Evolutionary conservation across 2,113 vertebrate species (phyloP), one percentile per base, ranked within the genome.

Genomic region (Eurypyga helias): DNA sequence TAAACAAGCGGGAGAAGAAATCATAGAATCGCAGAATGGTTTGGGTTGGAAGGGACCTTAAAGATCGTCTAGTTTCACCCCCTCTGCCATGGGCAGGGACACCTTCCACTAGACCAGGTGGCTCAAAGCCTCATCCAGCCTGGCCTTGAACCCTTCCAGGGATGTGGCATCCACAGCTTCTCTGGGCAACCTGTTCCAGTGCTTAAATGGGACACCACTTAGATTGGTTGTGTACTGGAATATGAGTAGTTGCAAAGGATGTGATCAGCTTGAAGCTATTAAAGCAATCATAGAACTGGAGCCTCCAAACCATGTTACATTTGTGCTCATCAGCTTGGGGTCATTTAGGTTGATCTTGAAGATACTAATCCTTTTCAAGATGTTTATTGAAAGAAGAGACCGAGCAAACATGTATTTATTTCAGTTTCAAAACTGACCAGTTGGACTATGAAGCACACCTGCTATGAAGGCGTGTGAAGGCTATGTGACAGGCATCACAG

Each of bases 211-310:
- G 81, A 62, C 33, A 84, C 81, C 52, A 48, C 52, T 89, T 82
- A 45, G 11, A n/a, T 75, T 76, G 57, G 57, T 46, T 52, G 34
- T 76, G 23, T 48, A 55, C 29, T 62, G 34, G 34, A 45, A 75
- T 34, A 46, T 4, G 33, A 91, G 75, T 33, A 83, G 29, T 23
- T 55, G 48, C 28, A 91, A 94, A 92, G 21, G 34, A 71, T 72
- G 31, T 36, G 66, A 85, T 87, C 58, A 76, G 66, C 81, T 36
- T 73, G 70, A 80, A 87, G 58, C 41, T 49, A 87, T 79, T 76
- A 93, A 91, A 93, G 49, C 57, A 57, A 72, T 87, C 78, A 79
- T 45, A 60, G 93, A 95, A 93, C 45, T 69, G 41, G 65, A 92
- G 48, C 26, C 48, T 82, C 21, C 46, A 72, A 89, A 90, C 64